Percentiles rank a stretch among this genome's conserved stretches.
Conservation (phyloP, 2,113 vertebrate species). For the Butorides virescens region DNA sequence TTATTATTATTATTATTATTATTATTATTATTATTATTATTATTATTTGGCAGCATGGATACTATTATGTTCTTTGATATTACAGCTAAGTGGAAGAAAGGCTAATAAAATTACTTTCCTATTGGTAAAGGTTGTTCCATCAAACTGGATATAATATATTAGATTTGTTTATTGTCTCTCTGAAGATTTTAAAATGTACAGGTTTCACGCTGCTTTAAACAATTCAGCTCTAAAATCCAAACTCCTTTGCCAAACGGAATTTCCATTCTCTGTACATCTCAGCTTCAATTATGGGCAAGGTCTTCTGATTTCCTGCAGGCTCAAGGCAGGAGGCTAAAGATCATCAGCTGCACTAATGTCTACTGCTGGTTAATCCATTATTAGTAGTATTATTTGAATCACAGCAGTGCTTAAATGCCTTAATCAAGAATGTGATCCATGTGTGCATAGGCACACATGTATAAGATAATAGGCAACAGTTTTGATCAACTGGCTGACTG, state of each 20-base stretch:
- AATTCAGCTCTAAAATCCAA: not conserved
- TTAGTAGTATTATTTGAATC: constrained; percentile 3
- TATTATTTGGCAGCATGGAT: not conserved
- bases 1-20: not conserved
- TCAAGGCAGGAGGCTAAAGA: constrained; percentile 50
- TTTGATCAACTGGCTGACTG: not conserved
- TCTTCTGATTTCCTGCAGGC: constrained; percentile 9
- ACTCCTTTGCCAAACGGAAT: not conserved
- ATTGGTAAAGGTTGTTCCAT: not conserved
- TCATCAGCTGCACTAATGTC: constrained; percentile 21
- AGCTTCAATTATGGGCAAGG: not conserved
- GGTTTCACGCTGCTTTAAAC: constrained; percentile 1
- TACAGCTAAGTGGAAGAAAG: not conserved
- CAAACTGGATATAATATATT: not conserved
- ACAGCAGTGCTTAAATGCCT: not conserved
- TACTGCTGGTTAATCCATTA: constrained; percentile 34
- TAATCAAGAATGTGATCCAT: not conserved
- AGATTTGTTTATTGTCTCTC: constrained; percentile 3
- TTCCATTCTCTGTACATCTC: not conserved
- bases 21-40: not conserved
- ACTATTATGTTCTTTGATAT: not conserved
- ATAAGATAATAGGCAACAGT: not conserved
- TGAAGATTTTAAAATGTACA: not conserved
- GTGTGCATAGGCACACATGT: not conserved
- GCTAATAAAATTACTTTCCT: constrained; percentile 15